A percentile compares a stretch with the other conserved stretches of the same genome.
phyloP scores from a whole-genome alignment of 2,888 invertebrate genomes.

The Tipula confusa region DNA sequence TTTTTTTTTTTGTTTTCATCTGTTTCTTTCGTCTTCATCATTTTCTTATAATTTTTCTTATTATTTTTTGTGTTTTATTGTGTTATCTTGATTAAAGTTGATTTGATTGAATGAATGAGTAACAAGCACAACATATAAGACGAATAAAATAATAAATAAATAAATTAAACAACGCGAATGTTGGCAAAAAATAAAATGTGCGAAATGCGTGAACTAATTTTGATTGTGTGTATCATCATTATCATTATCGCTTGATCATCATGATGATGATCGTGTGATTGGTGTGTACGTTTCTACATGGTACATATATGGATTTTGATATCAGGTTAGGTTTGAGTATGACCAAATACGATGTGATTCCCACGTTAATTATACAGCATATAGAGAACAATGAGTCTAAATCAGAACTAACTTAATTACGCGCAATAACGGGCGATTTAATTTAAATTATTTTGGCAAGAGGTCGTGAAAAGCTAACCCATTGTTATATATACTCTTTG shows the following conservation, averaged over 20 bases:
- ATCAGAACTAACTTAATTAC: neutral
- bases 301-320: neutral
- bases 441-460: neutral
- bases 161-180: conserved; percentile 12
- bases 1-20: neutral
- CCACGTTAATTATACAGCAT: neutral
- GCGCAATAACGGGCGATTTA: neutral
- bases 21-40: neutral
- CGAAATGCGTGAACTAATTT: conserved; percentile 25
- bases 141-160: conserved; percentile 21
- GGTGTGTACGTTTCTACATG: neutral
- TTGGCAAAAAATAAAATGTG: neutral
- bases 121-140: neutral
- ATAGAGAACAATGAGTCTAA: neutral
- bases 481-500: neutral
- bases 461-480: neutral
- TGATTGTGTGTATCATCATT: conserved; percentile 20
- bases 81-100: neutral
- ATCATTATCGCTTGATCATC: neutral
- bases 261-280: neutral
- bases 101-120: conserved; percentile 25
- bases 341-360: neutral
- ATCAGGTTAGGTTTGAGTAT: neutral
- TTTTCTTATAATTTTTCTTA: conserved; percentile 9
- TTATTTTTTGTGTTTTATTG: neutral